Percentiles rank a stretch among this genome's conserved stretches.
Evolutionary conservation across 2,797 vertebrate genomes (phyloP).

Genomic region (Sebastes reedi): DNA sequence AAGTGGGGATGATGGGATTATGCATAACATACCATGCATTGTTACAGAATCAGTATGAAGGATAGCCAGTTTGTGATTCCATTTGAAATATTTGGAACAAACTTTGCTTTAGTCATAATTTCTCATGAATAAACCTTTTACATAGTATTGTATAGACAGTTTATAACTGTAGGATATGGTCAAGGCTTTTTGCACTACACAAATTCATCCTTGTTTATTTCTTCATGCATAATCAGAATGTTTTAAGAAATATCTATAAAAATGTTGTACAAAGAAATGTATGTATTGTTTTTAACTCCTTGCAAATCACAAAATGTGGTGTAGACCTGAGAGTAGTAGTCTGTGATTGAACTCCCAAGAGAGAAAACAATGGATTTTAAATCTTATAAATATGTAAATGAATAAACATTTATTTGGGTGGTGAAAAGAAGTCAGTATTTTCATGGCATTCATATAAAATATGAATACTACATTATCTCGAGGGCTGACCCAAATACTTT

Average conservation of each 20-base stretch:
- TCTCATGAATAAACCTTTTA: conserved; percentile 24
- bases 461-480: too few species aligned
- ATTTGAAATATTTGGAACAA: conserved; percentile 23
- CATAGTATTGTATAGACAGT: conserved; percentile 18
- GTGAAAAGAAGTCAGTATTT: conserved; percentile 1
- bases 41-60: conserved; percentile 51
- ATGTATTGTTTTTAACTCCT: conserved; percentile 35
- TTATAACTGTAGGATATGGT: conserved; percentile 40
- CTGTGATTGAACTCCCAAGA: conserved; percentile 28
- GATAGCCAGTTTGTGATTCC: conserved; percentile 25
- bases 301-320: conserved; percentile 32
- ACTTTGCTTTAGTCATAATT: conserved; percentile 5
- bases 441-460: background rate
- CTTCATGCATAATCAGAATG: conserved; percentile 23
- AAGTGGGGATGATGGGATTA: conserved; percentile 21
- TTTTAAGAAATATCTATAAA: conserved; percentile 34
- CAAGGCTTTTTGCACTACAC: conserved; percentile 66
- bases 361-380: conserved; percentile 31
- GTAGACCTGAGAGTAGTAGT: conserved; percentile 25
- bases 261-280: conserved; percentile 55
- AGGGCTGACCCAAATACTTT: too few species aligned
- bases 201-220: conserved; percentile 45
- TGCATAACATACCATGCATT: conserved; percentile 14
- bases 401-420: conserved; percentile 72
- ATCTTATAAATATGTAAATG: conserved; percentile 71